Conservation (phyloP, 2,113 vertebrate species). For the Eretmodus cyanostictus region DNA sequence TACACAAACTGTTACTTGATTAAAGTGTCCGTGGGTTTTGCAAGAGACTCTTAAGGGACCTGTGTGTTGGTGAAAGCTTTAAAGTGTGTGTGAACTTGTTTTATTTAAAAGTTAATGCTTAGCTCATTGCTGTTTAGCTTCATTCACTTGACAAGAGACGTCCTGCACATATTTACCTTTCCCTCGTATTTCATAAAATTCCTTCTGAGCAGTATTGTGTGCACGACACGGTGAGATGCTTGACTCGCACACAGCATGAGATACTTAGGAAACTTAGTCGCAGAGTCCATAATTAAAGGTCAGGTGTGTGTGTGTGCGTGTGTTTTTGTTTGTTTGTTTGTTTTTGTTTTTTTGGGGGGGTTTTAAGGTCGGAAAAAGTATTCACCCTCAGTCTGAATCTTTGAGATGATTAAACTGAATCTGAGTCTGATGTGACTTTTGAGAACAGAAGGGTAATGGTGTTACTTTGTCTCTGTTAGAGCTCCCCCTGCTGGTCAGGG, state of each 20-base stretch:
- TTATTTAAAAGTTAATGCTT: not conserved
- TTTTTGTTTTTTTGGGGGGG: rapidly evolving
- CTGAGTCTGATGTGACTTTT: not conserved
- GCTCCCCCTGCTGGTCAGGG: slow-evolving; percentile 55
- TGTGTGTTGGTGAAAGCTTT: not conserved
- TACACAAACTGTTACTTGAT: not conserved
- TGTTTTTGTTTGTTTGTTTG: not conserved
- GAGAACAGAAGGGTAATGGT: not conserved
- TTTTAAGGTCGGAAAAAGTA: not conserved
- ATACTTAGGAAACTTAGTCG: not conserved
- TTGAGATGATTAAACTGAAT: not conserved
- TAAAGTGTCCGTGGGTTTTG: not conserved
- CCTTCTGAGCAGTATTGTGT: not conserved
- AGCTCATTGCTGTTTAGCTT: not conserved
- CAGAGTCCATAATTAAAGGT: not conserved
- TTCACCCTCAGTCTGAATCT: not conserved
- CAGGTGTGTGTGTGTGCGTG: not conserved
- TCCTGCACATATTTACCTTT: not conserved
- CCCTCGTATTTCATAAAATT: not conserved
- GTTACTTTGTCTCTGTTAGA: not conserved
- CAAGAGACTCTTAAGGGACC: not conserved
- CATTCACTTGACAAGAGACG: not conserved
- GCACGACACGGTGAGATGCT: not conserved
- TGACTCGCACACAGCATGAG: not conserved
- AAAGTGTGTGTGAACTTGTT: not conserved